Percentiles rank a stretch among this genome's conserved stretches.
These are phyloP conservation scores for Dyspetes luteomarginatus DNA, from an alignment of 2,888 invertebrate genomes.

Conservation along the genomic window DNA sequence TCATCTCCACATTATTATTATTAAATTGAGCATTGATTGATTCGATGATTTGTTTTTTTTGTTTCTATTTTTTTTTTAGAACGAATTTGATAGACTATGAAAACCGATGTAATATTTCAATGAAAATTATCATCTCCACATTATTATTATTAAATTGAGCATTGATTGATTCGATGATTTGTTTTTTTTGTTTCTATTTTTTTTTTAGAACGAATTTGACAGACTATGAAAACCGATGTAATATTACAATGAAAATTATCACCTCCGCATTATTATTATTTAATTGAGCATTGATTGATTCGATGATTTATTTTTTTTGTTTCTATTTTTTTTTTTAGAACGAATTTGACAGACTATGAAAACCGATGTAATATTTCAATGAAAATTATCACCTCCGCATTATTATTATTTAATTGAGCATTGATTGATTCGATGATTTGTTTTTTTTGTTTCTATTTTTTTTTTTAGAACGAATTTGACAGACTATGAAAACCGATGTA, in stretches of 20 bases:
- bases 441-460: not conserved
- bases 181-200: not conserved
- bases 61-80: not conserved
- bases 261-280: not conserved
- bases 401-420: not conserved
- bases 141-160: not conserved
- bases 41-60: not conserved
- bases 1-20: not conserved
- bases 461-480: constrained; percentile 7
- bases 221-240: not conserved
- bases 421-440: not conserved
- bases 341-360: not conserved
- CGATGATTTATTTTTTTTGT: not conserved
- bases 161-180: not conserved
- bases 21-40: not conserved
- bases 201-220: constrained; percentile 7
- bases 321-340: too few species aligned
- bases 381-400: not conserved
- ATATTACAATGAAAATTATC: not conserved
- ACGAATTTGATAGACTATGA: not conserved
- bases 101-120: constrained; percentile 3
- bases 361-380: constrained; percentile 4
- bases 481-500: not conserved
- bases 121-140: not conserved
- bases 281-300: not conserved